phyloP scores from a whole-genome alignment of 2,113 vertebrate species.

The Anseranas semipalmata region DNA sequence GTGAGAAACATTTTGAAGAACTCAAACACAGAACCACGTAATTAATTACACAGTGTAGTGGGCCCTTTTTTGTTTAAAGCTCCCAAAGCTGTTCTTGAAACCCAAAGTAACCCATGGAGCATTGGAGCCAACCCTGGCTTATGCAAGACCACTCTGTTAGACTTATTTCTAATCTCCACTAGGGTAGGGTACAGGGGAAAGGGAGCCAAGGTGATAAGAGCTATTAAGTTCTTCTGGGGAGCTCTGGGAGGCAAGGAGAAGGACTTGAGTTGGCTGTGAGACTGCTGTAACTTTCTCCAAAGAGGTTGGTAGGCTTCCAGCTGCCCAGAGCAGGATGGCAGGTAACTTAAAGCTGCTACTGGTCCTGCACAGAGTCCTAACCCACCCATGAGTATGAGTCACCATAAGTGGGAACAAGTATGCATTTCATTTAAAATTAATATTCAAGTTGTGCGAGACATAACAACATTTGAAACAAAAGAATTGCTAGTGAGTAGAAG shows the following conservation, averaged over 20 bases:
- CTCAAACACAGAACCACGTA: background rate
- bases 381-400: background rate
- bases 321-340: background rate
- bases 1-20: background rate
- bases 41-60: background rate
- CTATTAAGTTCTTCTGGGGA: background rate
- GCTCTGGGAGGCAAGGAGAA: background rate
- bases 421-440: background rate
- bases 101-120: background rate
- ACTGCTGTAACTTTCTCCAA: background rate
- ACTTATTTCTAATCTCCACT: background rate
- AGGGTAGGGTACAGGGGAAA: background rate
- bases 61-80: background rate
- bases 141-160: background rate
- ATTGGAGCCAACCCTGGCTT: background rate
- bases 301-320: background rate
- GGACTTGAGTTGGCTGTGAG: background rate
- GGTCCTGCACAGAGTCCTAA: background rate
- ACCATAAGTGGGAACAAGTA: background rate
- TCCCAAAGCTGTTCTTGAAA: background rate
- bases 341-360: background rate
- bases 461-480: background rate
- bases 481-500: background rate
- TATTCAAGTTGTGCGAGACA: background rate
- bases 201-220: background rate